Percentiles rank a stretch among this genome's conserved stretches.
phyloP scores from a whole-genome alignment of 2,797 vertebrate species.

The Tapirus indicus region DNA sequence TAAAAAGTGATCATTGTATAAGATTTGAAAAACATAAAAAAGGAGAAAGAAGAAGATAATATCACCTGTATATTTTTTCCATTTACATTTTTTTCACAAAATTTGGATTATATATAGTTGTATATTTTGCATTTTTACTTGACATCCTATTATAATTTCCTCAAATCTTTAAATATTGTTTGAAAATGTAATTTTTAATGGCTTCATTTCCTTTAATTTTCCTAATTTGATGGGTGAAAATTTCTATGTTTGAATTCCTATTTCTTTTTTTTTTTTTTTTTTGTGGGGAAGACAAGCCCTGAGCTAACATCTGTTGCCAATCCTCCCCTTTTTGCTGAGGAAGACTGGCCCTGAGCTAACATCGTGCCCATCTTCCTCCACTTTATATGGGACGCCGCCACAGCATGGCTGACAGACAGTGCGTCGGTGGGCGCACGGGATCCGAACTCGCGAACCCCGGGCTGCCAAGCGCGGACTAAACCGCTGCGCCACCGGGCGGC shows the following conservation, averaged over 20 bases:
- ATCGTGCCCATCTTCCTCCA: too few relatives aligned
- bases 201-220: slow-evolving; percentile 39
- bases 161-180: slow-evolving; percentile 6
- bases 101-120: neutral
- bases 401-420: too few relatives aligned
- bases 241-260: slow-evolving; percentile 5
- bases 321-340: too few relatives aligned
- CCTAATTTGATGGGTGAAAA: neutral
- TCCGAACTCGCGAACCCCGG: too few relatives aligned
- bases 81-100: neutral
- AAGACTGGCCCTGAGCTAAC: too few relatives aligned
- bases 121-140: slow-evolving; percentile 19
- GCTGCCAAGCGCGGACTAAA: too few relatives aligned
- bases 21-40: slow-evolving; percentile 27
- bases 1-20: neutral
- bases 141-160: neutral
- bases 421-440: too few relatives aligned
- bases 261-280: slow-evolving; percentile 31
- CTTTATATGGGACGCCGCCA: too few relatives aligned
- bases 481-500: too few relatives aligned
- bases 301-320: too few relatives aligned
- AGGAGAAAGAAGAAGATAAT: neutral
- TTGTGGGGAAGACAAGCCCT: too few relatives aligned
- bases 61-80: neutral
- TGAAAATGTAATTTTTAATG: slow-evolving; percentile 50